Evolutionary conservation across 2,113 vertebrate species (phyloP).

Genomic region (Sinocyclocheilus maitianheensis): DNA sequence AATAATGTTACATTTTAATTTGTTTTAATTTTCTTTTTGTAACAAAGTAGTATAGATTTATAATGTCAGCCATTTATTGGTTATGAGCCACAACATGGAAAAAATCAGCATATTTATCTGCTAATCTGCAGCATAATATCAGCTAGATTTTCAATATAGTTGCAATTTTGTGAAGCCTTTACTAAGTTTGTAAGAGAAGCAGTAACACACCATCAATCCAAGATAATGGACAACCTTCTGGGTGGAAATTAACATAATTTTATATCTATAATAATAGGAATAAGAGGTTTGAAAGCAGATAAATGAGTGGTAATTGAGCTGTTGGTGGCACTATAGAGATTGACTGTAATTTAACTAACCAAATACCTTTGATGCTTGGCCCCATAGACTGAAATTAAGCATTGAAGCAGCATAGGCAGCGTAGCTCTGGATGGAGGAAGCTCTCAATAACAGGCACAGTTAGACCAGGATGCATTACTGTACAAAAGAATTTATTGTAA

Average conservation of each 20-base stretch:
- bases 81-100: background rate
- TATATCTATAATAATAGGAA: too few species aligned
- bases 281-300: too few species aligned
- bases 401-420: background rate
- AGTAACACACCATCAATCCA: background rate
- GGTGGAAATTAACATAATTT: too few species aligned
- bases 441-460: conserved; percentile 34
- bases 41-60: background rate
- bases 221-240: background rate
- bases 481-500: conserved; percentile 63
- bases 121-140: background rate
- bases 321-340: too few species aligned
- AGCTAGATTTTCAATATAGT: background rate
- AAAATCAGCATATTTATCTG: background rate
- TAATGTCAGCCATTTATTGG: background rate
- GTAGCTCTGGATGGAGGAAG: background rate
- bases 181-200: background rate
- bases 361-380: background rate
- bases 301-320: too few species aligned
- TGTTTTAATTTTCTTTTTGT: background rate
- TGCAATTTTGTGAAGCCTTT: background rate
- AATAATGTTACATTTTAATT: background rate
- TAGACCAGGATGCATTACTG: conserved; percentile 47
- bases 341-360: background rate
- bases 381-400: background rate